Evolutionary conservation across 2,113 vertebrate genomes (phyloP).

Genomic region (Danionella cerebrum): DNA sequence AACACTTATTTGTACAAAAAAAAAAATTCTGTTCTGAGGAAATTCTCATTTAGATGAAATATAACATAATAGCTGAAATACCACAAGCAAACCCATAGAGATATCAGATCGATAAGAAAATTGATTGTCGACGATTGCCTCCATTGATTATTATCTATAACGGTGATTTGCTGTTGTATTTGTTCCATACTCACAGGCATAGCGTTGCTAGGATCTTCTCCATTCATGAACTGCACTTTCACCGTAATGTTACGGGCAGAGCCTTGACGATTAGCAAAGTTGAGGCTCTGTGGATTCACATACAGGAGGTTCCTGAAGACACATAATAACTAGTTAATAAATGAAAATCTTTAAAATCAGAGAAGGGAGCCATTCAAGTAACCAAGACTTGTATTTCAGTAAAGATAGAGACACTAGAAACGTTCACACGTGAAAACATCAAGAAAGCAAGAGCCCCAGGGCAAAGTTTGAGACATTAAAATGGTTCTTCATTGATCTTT

Average conservation of each 20-base stretch:
- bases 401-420: neutral
- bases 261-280: conserved; percentile 96
- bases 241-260: conserved; percentile 97
- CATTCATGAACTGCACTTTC: conserved; percentile 98
- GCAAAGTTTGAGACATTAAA: neutral
- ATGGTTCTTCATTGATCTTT: neutral
- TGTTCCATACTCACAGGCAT: conserved; percentile 76
- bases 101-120: no score
- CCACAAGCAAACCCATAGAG: no score
- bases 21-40: no score
- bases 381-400: neutral
- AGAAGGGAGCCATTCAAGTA: neutral
- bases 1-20: no score
- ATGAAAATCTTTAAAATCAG: neutral
- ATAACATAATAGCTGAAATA: no score
- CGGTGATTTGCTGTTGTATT: no score
- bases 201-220: conserved; percentile 90
- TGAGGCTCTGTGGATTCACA: conserved; percentile 94
- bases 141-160: no score
- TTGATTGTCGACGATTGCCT: no score
- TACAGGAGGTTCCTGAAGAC: conserved; percentile 87
- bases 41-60: no score
- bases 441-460: neutral
- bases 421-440: neutral
- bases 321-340: neutral